A percentile compares a stretch with the other conserved stretches of the same genome.
These are phyloP conservation scores for Meta bourneti DNA, from an alignment of 2,888 invertebrate genomes.

Conservation along the genomic window DNA sequence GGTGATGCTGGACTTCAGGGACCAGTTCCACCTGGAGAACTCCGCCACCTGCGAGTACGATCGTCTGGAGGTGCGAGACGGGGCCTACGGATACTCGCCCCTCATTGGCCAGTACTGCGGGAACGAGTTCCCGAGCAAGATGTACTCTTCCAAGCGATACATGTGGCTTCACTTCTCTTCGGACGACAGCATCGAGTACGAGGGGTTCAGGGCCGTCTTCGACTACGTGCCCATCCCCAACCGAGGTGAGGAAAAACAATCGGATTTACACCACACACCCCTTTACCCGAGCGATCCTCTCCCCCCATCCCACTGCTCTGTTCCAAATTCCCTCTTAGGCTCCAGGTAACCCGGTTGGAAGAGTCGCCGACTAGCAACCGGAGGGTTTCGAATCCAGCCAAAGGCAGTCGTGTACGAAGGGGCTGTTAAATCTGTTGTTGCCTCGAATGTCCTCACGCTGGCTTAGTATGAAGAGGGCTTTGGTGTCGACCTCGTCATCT, in stretches of 20 bases:
- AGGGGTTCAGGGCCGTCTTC: constrained; percentile 90
- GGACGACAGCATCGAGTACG: constrained; percentile 89
- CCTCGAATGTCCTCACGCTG: too few relatives aligned
- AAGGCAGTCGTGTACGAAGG: too few relatives aligned
- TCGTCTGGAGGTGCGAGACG: constrained; percentile 90
- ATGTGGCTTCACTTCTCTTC: constrained; percentile 90
- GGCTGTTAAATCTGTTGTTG: too few relatives aligned
- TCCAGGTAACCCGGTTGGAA: too few relatives aligned
- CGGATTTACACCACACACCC: too few relatives aligned
- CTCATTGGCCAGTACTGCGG: constrained; percentile 87
- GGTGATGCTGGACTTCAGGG: constrained; percentile 89
- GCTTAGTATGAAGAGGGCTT: too few relatives aligned
- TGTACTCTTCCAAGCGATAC: constrained; percentile 87
- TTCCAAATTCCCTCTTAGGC: too few relatives aligned
- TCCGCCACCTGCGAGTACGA: constrained; percentile 88
- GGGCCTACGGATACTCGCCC: constrained; percentile 88
- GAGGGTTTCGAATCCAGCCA: too few relatives aligned
- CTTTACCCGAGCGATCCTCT: not conserved
- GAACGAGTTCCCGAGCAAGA: constrained; percentile 86
- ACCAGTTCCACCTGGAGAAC: constrained; percentile 88
- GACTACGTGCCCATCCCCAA: constrained; percentile 83
- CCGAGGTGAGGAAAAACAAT: constrained; percentile 33
- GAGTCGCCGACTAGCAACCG: too few relatives aligned
- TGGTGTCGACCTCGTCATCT: too few relatives aligned
- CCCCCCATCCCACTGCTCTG: too few relatives aligned